These are phyloP conservation scores for Drosophila tani DNA, from an alignment of 1,140 invertebrate genomes.

Conservation along the genomic window DNA sequence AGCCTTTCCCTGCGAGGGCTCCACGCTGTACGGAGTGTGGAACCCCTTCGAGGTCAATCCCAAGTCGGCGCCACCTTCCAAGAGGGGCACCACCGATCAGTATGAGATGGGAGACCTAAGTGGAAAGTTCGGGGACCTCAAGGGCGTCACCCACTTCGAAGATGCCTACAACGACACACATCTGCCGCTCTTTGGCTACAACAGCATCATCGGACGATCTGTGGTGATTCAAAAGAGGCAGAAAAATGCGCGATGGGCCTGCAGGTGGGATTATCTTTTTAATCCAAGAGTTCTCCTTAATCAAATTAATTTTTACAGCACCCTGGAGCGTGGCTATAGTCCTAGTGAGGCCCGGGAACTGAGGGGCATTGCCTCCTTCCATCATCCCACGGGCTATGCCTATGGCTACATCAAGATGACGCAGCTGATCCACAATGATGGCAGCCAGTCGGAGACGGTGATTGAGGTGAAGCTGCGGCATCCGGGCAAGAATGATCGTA, in stretches of 20 bases:
- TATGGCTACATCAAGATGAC: conserved; percentile 95
- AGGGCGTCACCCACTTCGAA: conserved; percentile 87
- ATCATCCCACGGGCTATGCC: conserved; percentile 94
- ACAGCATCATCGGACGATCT: conserved; percentile 93
- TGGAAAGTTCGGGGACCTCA: conserved; percentile 93
- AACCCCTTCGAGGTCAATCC: conserved; percentile 92
- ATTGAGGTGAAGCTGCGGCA: conserved; percentile 95
- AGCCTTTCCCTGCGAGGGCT: conserved; percentile 94
- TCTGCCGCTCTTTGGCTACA: conserved; percentile 93
- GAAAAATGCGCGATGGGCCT: conserved; percentile 90
- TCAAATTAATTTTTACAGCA: conserved; percentile 85
- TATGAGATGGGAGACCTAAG: conserved; percentile 96
- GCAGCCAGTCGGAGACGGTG: conserved; percentile 94
- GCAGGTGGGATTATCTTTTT: conserved; percentile 74
- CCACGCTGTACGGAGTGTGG: conserved; percentile 92
- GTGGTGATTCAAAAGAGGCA: conserved; percentile 93
- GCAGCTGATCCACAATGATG: conserved; percentile 94
- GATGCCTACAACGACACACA: conserved; percentile 92
- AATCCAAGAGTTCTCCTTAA: no score
- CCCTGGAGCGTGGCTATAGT: conserved; percentile 93
- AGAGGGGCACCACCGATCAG: conserved; percentile 91
- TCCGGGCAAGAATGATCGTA: conserved; percentile 92
- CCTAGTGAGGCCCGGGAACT: conserved; percentile 94
- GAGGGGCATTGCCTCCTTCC: conserved; percentile 95
- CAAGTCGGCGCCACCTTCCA: conserved; percentile 87